Evolutionary conservation across 2,113 vertebrate species (phyloP).

Genomic region (Phalacrocorax aristotelis): DNA sequence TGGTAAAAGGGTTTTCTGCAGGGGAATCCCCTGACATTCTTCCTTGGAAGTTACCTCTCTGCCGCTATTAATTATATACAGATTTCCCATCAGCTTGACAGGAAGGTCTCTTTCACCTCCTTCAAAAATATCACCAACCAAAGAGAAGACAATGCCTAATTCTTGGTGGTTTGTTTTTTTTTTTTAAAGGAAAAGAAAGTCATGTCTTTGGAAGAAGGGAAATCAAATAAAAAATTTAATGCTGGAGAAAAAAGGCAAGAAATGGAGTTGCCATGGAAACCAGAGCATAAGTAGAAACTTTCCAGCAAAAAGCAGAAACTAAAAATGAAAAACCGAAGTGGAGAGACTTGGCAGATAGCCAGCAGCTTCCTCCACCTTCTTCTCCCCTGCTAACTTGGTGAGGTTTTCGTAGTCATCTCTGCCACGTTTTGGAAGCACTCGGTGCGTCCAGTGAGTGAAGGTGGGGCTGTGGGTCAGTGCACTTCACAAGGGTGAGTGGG

Average conservation of each 20-base stretch:
- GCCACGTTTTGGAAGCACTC: neutral
- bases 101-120: neutral
- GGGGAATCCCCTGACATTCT: constrained; percentile 7
- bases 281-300: constrained; percentile 72
- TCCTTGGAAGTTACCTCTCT: neutral
- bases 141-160: constrained; percentile 25
- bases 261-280: constrained; percentile 74
- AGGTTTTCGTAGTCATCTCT: neutral
- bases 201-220: constrained; percentile 54
- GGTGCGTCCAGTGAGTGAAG: accelerated
- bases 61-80: neutral
- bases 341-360: constrained; percentile 36
- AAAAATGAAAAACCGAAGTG: constrained; percentile 55
- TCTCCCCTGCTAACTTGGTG: neutral
- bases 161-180: neutral
- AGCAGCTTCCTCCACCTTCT: constrained; percentile 2
- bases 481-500: accelerated
- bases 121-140: constrained; percentile 3
- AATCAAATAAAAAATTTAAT: constrained; percentile 65
- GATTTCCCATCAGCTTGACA: neutral
- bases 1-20: neutral
- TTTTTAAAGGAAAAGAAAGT: constrained; percentile 1
- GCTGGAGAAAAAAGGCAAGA: constrained; percentile 58
- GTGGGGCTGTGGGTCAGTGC: neutral
- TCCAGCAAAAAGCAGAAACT: constrained; percentile 54